phyloP scores from a whole-genome alignment of 2,888 invertebrate genomes.

The Plebejus anna region DNA sequence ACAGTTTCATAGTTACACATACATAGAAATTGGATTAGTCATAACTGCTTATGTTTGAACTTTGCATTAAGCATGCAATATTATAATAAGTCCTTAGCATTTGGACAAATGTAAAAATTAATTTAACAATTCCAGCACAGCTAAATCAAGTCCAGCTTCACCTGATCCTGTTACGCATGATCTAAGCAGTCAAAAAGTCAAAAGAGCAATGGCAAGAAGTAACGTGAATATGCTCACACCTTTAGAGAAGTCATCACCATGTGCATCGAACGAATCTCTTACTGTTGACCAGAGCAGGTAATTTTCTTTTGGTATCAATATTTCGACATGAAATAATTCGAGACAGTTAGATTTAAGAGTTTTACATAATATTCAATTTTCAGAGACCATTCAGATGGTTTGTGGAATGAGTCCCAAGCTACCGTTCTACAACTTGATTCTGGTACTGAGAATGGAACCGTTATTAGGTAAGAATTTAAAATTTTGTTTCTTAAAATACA shows the following conservation, averaged over 20 bases:
- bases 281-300: conserved; percentile 86
- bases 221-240: conserved; percentile 62
- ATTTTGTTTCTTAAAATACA: not conserved
- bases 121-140: conserved; percentile 57
- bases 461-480: conserved; percentile 60
- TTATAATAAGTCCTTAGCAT: not conserved
- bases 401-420: conserved; percentile 94
- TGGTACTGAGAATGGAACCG: conserved; percentile 82
- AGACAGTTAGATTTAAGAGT: too few species aligned
- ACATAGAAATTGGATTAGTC: not conserved
- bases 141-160: conserved; percentile 84
- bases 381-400: conserved; percentile 91
- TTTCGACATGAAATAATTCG: not conserved
- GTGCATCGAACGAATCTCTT: conserved; percentile 90
- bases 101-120: not conserved
- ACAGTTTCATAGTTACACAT: conserved; percentile 19
- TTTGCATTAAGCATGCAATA: conserved; percentile 26
- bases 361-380: conserved; percentile 35
- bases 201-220: conserved; percentile 54
- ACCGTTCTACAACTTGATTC: conserved; percentile 89
- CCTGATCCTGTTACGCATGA: conserved; percentile 64
- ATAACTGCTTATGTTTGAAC: not conserved
- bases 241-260: conserved; percentile 82
- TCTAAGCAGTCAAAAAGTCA: conserved; percentile 55
- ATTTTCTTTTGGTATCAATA: conserved; percentile 25